Evolutionary conservation across 2,113 vertebrate species (phyloP), one percentile per base, ranked within the genome.

Genomic region (Cichladusa arquata): DNA sequence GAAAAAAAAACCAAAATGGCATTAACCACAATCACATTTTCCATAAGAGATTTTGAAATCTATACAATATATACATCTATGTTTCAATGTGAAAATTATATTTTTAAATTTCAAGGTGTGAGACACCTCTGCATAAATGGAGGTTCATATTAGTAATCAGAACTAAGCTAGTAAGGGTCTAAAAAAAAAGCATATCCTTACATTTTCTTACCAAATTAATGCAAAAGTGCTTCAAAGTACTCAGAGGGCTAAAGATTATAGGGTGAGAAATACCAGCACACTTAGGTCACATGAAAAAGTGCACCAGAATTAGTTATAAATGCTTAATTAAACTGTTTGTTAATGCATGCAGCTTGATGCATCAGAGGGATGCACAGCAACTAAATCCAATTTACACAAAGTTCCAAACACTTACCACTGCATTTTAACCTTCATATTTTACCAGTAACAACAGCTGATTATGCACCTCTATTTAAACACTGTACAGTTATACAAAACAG

Each of bases 321-420:
- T 98, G 98, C 98, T 98, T 97, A 99, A 99, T 98, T 98, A 98
- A 99, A 99, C 97, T 98, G 98, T 98, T 98, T 97, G 98, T 98
- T 98, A 98, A 99, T 98, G 99, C 99, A 99, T 99, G 99, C 99
- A 99, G 98, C 98, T 98, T 97, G 98, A 98, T 98, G 98, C 99
- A 98, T 98, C 98, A 85, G 96, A 98, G 91, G 94, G 98, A 99
- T 98, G 98, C 98, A 98, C 98, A 98, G 96, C 97, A 98, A 98
- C 98, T 98, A 97, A 98, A 98, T 98, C 98, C 98, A 98, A 98
- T 99, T 98, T 98, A 99, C 98, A 99, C 98, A 98, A 98, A 98
- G 97, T 99, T 98, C 98, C 98, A 99, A 99, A 99, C 99, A 99
- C 99, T 98, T 98, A 98, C 97, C 98, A 98, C 98, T 98, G 99